Evolutionary conservation across 2,113 vertebrate species (phyloP), one percentile per base, ranked within the genome.

Genomic region (Xiphophorus hellerii): DNA sequence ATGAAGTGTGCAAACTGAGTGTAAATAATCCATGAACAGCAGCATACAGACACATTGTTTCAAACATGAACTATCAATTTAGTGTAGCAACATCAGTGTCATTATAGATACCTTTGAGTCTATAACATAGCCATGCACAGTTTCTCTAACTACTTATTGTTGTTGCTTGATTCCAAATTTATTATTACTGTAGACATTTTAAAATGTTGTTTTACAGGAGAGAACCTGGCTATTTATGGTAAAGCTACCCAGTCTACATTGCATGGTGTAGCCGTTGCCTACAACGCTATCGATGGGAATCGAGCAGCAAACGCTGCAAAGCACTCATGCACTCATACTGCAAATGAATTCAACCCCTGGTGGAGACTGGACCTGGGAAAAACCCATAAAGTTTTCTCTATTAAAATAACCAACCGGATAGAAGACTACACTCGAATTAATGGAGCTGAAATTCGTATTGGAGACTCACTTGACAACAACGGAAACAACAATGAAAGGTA

Each of bases 401-500:
- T 91, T 8, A 84, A 73, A 9, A 30, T 86, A 9, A 66, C 82
- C 65, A 91, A 84, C 70, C 9, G 2, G 0, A 1, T 12, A 17
- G 12, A 69, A 0, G 0, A 0, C 7, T 1, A 48, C 3, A 6
- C 75, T 4, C 42, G 77, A 67, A 71, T 89, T 1, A 62, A 89
- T 0, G 62, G 60, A 42, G 90, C 87, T 0, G 86, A 92, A 79
- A 88, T 93, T 20, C 74, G 35, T 20, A 88, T 91, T 1, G 90
- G 90, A 76, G 62, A 89, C 44, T 89, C 85, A 6, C 74, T 89
- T 2, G 54, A 48, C 0, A 77, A 87, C 79, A 73, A 84, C 1
- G 86, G 90, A 58, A 92, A 89, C 84, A 66, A 66, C 60, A 92
- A 93, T 28, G 27, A 84, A 44, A 85, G 83, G 89, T 92, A 83